Conservation (phyloP, 1,140 invertebrate genomes). For the Anastatus disparis region DNA sequence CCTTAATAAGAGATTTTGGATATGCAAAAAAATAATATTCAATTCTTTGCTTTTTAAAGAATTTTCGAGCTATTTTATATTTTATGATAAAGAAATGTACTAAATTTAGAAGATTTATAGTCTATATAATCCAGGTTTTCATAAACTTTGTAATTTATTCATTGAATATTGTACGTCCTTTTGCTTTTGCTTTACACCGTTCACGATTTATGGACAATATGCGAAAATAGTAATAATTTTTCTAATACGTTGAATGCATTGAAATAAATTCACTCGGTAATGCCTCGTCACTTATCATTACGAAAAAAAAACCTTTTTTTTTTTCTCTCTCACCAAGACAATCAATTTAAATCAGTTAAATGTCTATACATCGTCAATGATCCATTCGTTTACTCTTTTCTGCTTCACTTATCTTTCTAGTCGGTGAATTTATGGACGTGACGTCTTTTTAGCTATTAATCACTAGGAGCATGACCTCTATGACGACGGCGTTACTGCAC, state of each 20-base stretch:
- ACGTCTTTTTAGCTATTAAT: constrained; percentile 43
- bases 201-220: neutral
- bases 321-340: constrained; percentile 1
- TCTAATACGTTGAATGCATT: no score
- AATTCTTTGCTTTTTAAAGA: no score
- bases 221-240: neutral
- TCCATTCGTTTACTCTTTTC: constrained; percentile 36
- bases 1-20: no score
- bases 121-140: neutral
- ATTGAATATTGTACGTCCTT: neutral
- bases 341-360: constrained; percentile 40
- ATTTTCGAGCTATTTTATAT: no score
- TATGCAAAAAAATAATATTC: no score
- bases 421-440: constrained; percentile 49
- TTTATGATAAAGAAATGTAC: no score
- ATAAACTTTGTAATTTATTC: constrained; percentile 9
- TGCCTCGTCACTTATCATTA: constrained; percentile 41
- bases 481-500: neutral
- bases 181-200: no score
- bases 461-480: no score
- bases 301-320: no score
- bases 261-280: no score
- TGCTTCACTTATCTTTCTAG: neutral
- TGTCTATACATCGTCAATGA: constrained; percentile 28
- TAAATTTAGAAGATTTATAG: constrained; percentile 20